Evolutionary conservation across 1,140 invertebrate species (phyloP).

Genomic region (Drosophila neocordata): DNA sequence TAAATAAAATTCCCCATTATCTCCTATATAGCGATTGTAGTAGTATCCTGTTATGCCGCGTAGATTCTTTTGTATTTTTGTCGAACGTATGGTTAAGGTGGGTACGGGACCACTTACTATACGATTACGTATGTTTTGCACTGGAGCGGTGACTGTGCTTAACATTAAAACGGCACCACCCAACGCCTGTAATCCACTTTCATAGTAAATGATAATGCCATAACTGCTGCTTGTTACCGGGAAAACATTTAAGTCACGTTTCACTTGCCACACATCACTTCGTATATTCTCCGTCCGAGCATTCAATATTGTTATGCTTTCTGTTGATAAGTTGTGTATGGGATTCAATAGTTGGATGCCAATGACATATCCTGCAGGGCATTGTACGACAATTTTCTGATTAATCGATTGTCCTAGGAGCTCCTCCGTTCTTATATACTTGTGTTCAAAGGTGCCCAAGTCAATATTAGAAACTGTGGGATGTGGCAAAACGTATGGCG

Average conservation of each 20-base stretch:
- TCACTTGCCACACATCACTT: slow-evolving; percentile 89
- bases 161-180: slow-evolving; percentile 93
- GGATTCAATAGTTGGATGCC: slow-evolving; percentile 94
- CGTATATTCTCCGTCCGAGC: slow-evolving; percentile 86
- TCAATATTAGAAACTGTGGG: slow-evolving; percentile 85
- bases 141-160: slow-evolving; percentile 88
- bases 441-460: slow-evolving; percentile 89
- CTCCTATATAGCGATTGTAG: slow-evolving; percentile 94
- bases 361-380: slow-evolving; percentile 89
- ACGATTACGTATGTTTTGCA: slow-evolving; percentile 87
- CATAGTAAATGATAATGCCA: slow-evolving; percentile 91
- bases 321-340: slow-evolving; percentile 93
- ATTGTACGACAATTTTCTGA: slow-evolving; percentile 86
- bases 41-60: slow-evolving; percentile 92
- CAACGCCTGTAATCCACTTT: slow-evolving; percentile 89
- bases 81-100: slow-evolving; percentile 87
- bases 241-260: slow-evolving; percentile 92
- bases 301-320: slow-evolving; percentile 91
- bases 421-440: slow-evolving; percentile 89
- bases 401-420: slow-evolving; percentile 85
- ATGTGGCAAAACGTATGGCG: slow-evolving; percentile 87
- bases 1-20: slow-evolving; percentile 92
- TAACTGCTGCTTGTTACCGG: slow-evolving; percentile 93
- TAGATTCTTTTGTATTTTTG: slow-evolving; percentile 91
- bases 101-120: slow-evolving; percentile 91